Base-by-base conservation (phyloP, 2,888 invertebrate species). In the Erebia epiphron region DNA sequence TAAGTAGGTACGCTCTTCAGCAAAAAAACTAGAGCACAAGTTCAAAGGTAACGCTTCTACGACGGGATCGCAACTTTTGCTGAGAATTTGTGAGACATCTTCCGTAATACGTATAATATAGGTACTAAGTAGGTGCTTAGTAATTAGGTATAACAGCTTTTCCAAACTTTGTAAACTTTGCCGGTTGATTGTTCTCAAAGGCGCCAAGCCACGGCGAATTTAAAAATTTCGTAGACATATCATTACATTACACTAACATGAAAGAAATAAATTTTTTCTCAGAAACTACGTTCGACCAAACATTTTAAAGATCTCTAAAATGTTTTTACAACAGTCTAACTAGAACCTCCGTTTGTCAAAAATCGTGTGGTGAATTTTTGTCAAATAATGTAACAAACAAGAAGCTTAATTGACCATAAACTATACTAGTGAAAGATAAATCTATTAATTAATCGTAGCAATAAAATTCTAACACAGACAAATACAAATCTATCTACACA, bases 141-240 rank as follows among this genome's bases (percentile, higher is more conserved):
- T 49, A 13, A 4, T n/a, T n/a, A n/a, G n/a, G 18, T 18, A 21
- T 62, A 21, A 46, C 56, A 46, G 16, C 52, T 46, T 63, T 69
- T 43, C 35, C 35, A 13, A 74, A 69, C 62, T 65, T 63, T 64
- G 50, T 41, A 46, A 67, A 60, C 41, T 60, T 62, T 63, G 58
- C 54, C 65, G 56, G 62, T 69, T 73, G 56, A 52, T 67, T 73
- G 50, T 71, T 73, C 18, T 58, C 50, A 18, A 57, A 67, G 67
- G 69, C 64, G 60, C 61, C 65, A 61, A 66, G 69, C 72, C 82
- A 80, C 74, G 71, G 83, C 82, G 83, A 84, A 83, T 84, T 83
- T 86, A 83, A 81, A 80, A 79, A 84, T 84, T 35, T 35, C 85
- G 80, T 84, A 84, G 80, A 82, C 87, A 86, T 87, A 87, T 87